phyloP scores from a whole-genome alignment of 2,113 vertebrate species.

The Xenopus laevis region DNA sequence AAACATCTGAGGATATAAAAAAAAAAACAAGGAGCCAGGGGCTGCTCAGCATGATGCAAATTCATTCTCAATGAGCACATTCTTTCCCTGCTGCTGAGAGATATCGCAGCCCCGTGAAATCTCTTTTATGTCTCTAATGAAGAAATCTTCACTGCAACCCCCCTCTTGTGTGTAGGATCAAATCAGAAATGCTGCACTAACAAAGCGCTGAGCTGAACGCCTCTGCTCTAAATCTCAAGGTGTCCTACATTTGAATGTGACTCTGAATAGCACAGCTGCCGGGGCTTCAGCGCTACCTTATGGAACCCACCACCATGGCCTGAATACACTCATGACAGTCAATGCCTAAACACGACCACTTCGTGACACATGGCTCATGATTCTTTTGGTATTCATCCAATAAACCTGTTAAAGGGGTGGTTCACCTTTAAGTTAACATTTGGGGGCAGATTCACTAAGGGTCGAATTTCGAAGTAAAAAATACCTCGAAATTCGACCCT shows the following conservation, averaged over 20 bases:
- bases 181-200: constrained; percentile 7
- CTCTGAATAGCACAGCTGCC: neutral
- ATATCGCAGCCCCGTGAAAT: constrained; percentile 18
- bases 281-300: no score
- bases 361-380: no score
- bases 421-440: no score
- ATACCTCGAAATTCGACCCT: no score
- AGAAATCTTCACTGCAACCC: neutral
- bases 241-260: constrained; percentile 14
- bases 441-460: no score
- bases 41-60: constrained; percentile 16
- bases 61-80: constrained; percentile 18
- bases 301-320: no score
- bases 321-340: no score
- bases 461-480: no score
- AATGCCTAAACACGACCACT: no score
- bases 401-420: no score
- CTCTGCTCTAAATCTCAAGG: constrained; percentile 1
- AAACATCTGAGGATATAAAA: constrained; percentile 8
- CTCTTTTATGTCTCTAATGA: constrained; percentile 24
- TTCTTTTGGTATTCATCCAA: no score
- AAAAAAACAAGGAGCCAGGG: neutral
- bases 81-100: constrained; percentile 11
- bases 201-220: constrained; percentile 6
- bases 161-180: constrained; percentile 1